Evolutionary conservation across 2,888 invertebrate species (phyloP).

Genomic region (Pristionchus mayeri): DNA sequence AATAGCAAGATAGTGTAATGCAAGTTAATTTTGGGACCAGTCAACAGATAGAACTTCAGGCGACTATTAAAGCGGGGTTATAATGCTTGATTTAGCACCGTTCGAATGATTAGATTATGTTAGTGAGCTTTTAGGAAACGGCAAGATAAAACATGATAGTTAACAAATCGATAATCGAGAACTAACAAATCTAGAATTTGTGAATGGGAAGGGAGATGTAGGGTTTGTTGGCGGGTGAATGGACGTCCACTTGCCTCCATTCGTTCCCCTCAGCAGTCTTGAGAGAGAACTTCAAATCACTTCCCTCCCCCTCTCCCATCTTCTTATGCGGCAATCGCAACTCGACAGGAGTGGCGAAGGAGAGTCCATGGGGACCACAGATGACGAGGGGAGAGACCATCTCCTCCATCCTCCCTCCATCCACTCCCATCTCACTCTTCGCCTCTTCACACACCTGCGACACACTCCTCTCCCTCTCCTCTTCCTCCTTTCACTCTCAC

Average conservation of each 20-base stretch:
- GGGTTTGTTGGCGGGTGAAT: conserved; percentile 58
- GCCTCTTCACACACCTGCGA: conserved; percentile 40
- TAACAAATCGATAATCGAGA: too few relatives aligned
- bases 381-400: conserved; percentile 94
- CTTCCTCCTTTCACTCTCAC: conserved; percentile 65
- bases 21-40: conserved; percentile 1
- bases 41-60: not conserved
- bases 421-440: conserved; percentile 83
- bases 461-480: not conserved
- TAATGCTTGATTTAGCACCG: conserved; percentile 36
- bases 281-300: conserved; percentile 80
- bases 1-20: not conserved
- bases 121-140: not conserved
- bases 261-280: conserved; percentile 75
- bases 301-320: conserved; percentile 68
- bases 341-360: conserved; percentile 90
- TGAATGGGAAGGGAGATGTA: conserved; percentile 63
- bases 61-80: not conserved
- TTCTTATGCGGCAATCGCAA: conserved; percentile 86
- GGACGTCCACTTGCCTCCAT: conserved; percentile 68
- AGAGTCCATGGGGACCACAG: conserved; percentile 94
- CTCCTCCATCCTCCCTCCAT: conserved; percentile 93
- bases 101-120: not conserved
- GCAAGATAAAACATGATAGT: not conserved
- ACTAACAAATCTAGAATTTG: conserved; percentile 56